These are phyloP conservation scores for Plotosus lineatus DNA, from an alignment of 2,113 vertebrate species.

Conservation along the genomic window DNA sequence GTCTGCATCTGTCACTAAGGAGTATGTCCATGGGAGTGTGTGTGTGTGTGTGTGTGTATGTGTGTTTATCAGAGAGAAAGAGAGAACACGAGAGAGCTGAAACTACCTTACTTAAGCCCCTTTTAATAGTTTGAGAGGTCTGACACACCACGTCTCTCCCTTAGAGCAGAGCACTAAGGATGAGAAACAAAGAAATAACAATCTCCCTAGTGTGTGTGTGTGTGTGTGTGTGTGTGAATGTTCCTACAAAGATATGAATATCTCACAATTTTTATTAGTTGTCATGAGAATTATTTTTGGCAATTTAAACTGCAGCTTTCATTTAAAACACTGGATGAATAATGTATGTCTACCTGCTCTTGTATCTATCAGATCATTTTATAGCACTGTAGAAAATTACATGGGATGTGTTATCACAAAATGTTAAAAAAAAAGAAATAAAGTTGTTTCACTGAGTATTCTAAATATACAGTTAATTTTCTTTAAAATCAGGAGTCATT, in stretches of 20 bases:
- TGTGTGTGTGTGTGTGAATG: conserved; percentile 14
- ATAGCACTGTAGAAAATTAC: conserved; percentile 31
- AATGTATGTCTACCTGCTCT: background rate
- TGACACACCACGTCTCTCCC: conserved; percentile 50
- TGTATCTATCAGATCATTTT: conserved; percentile 20
- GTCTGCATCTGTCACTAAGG: conserved; percentile 54
- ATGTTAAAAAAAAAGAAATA: too few relatives aligned
- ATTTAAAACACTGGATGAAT: background rate
- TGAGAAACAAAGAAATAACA: conserved; percentile 40
- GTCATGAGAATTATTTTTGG: background rate
- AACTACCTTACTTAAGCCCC: conserved; percentile 54
- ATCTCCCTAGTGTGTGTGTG: conserved; percentile 33
- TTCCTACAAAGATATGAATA: background rate
- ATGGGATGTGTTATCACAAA: too few relatives aligned
- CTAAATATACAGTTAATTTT: too few relatives aligned
- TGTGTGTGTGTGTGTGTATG: conserved; percentile 19
- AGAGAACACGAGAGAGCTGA: background rate
- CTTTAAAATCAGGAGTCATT: too few relatives aligned
- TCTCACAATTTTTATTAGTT: background rate
- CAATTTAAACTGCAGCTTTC: background rate
- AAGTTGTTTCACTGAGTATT: too few relatives aligned
- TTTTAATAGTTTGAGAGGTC: conserved; percentile 51
- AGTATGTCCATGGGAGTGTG: conserved; percentile 45
- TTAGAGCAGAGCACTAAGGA: conserved; percentile 32
- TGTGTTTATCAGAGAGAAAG: conserved; percentile 7